Percentiles rank a stretch among this genome's conserved stretches.
phyloP scores from a whole-genome alignment of 2,113 vertebrate species.

The Eonycteris spelaea region DNA sequence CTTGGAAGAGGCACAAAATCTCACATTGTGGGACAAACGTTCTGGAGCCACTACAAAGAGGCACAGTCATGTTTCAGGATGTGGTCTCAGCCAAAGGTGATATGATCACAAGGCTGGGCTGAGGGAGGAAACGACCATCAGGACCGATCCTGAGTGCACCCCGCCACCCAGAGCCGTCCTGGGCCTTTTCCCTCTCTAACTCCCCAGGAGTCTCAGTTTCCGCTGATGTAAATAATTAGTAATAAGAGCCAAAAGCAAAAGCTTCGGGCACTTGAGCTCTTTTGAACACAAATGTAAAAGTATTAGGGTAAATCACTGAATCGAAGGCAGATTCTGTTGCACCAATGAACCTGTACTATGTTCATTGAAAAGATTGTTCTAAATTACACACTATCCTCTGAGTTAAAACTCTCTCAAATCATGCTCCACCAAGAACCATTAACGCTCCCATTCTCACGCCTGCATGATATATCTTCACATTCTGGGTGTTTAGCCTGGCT shows the following conservation, averaged over 20 bases:
- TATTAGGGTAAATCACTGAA: neutral
- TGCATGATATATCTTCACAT: neutral
- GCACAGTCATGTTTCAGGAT: slow-evolving; percentile 42
- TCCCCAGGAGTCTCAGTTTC: slow-evolving; percentile 15
- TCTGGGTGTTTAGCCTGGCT: neutral
- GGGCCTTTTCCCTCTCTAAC: neutral
- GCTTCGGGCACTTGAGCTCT: neutral
- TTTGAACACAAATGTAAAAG: neutral
- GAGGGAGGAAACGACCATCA: slow-evolving; percentile 23
- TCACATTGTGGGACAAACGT: slow-evolving; percentile 13
- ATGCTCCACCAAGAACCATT: neutral
- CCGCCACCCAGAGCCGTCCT: neutral
- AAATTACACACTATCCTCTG: neutral
- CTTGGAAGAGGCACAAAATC: slow-evolving; percentile 31
- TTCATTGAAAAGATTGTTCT: neutral
- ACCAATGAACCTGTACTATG: neutral
- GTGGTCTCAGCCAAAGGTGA: slow-evolving; percentile 50
- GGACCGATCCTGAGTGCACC: neutral
- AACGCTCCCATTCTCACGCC: neutral
- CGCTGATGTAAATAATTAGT: neutral
- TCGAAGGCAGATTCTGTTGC: neutral
- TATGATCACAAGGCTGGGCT: neutral
- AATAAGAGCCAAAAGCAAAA: slow-evolving; percentile 35
- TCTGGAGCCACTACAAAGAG: slow-evolving; percentile 50
- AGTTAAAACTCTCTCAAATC: neutral